These are phyloP conservation scores for Allobates femoralis DNA, from an alignment of 2,797 vertebrate genomes.

Conservation along the genomic window DNA sequence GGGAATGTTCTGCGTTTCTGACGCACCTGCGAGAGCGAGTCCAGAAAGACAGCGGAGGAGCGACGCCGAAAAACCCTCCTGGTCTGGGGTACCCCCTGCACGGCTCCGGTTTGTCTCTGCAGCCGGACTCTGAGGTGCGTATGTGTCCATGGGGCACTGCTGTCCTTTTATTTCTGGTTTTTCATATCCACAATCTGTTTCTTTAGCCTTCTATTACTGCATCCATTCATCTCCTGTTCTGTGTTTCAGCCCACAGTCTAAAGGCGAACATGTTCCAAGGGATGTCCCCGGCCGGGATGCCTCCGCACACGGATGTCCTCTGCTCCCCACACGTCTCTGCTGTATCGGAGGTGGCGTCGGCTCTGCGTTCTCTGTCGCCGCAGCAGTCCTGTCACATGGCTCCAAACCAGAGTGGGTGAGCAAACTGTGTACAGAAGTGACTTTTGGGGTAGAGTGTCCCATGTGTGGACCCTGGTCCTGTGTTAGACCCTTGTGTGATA, in stretches of 20 bases:
- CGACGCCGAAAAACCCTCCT: slow-evolving; percentile 47
- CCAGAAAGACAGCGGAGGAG: slow-evolving; percentile 85
- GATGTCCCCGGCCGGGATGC: slow-evolving; percentile 83
- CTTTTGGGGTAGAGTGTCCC: neutral
- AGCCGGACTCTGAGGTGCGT: slow-evolving; percentile 90
- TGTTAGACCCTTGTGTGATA: neutral
- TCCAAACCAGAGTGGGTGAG: slow-evolving; percentile 60
- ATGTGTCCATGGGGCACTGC: neutral
- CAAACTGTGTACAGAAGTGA: neutral
- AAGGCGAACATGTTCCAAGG: slow-evolving; percentile 89
- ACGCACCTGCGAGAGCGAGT: slow-evolving; percentile 95
- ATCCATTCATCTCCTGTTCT: neutral
- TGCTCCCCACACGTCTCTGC: slow-evolving; percentile 80
- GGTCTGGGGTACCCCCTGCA: slow-evolving; percentile 73
- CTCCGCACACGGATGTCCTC: slow-evolving; percentile 83
- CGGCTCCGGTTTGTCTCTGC: slow-evolving; percentile 58
- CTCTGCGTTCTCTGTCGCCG: slow-evolving; percentile 91
- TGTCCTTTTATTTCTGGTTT: too few relatives aligned
- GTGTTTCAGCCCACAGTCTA: slow-evolving; percentile 90
- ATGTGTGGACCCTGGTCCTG: neutral
- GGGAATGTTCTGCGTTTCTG: slow-evolving; percentile 94
- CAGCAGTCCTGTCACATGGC: slow-evolving; percentile 83
- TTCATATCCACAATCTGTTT: too few relatives aligned
- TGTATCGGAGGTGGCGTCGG: slow-evolving; percentile 83
- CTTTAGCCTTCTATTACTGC: too few relatives aligned